Base-by-base conservation (phyloP, 2,888 invertebrate species). In the Dendrolimus houi region DNA sequence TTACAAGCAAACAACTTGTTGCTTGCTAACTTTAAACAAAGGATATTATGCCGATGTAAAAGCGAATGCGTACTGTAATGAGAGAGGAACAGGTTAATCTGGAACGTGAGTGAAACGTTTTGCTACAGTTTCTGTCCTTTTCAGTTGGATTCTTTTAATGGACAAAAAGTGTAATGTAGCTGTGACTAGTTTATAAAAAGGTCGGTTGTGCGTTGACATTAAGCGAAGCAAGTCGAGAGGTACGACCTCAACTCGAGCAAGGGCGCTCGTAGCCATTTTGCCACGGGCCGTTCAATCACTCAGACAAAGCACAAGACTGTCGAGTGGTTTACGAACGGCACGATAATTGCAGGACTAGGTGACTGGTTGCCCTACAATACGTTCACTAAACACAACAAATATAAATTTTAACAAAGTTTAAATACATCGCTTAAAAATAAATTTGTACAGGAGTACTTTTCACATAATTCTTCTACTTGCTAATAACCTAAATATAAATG, bases 181-280 rank as follows among this genome's bases (percentile, higher is more conserved):
- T 59, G 40, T 53, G 54, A 12, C n/a, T 63, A 64, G 64, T 65
- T 65, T 69, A 63, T 62, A 79, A 75, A 79, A 77, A 74, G 70
- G 70, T 75, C 63, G 67, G 53, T 67, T 73, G 72, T 71, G 68
- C 75, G 71, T 79, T 83, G 81, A 81, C 81, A 81, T 81, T 84
- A 81, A 77, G 61, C 72, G 64, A 77, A 70, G 66, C 72, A 66
- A 80, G 76, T 69, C 65, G 83, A 83, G 81, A 81, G 84, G 80
- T 59, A 69, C 69, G 81, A 73, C 79, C 83, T 83, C 72, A 78
- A 76, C 67, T 70, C 74, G 72, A 67, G 71, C 85, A 85, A 84
- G 84, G 83, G 81, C 83, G 60, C 64, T 62, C 68, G 62, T 47
- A 47, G 47, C 3, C 47, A 12, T 10, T 47, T 60, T 62, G 62